Conservation (phyloP, 2,888 invertebrate species). For the Lacanobia oleracea region DNA sequence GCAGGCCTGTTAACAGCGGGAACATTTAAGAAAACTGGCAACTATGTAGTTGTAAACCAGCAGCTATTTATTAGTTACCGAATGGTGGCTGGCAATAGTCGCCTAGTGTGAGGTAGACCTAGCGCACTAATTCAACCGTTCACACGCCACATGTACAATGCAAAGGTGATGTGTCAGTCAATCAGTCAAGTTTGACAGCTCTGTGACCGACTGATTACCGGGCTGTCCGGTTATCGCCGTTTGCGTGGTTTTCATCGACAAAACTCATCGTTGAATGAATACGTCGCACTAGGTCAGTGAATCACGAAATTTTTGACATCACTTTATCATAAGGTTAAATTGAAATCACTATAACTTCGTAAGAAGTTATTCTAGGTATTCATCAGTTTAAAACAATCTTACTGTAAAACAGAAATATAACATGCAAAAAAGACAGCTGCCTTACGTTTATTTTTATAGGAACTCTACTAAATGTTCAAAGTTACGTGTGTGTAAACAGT, state of each 20-base stretch:
- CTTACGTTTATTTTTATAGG: neutral
- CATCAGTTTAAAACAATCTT: neutral
- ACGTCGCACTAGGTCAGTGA: neutral
- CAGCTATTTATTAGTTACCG: no score
- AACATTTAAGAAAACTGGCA: no score
- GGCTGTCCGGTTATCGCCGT: neutral
- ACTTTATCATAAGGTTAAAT: no score
- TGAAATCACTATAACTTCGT: no score
- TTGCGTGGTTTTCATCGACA: neutral
- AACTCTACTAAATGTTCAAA: neutral
- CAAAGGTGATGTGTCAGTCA: neutral
- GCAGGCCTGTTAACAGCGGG: no score
- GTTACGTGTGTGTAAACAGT: no score
- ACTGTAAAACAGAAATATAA: neutral
- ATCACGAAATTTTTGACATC: neutral
- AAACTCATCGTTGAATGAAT: conserved; percentile 2
- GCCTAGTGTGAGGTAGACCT: neutral
- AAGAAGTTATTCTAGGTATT: neutral
- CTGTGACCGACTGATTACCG: conserved; percentile 8
- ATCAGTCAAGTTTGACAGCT: conserved; percentile 24
- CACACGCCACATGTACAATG: neutral
- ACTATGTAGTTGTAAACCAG: no score
- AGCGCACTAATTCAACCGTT: neutral
- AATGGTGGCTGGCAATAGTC: neutral
- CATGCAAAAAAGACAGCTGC: no score